These are phyloP conservation scores for Heliornis fulica DNA, from an alignment of 2,113 vertebrate genomes.

Conservation along the genomic window DNA sequence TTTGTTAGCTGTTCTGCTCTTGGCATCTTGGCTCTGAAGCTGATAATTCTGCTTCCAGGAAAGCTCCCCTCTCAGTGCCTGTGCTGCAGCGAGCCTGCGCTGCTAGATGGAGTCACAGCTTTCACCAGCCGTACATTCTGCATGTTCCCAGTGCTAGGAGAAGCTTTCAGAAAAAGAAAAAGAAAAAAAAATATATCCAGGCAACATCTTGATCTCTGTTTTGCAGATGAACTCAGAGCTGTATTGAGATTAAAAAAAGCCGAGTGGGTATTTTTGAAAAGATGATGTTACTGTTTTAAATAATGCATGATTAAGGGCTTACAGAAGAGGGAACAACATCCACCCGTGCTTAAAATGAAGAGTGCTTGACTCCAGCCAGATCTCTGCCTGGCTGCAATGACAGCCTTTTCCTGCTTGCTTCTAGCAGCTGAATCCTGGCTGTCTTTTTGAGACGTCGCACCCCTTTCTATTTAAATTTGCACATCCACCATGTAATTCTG, in stretches of 20 bases:
- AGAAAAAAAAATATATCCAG: not conserved
- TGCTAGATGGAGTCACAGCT: slow-evolving; percentile 17
- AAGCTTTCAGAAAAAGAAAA: not conserved
- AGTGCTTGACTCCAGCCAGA: slow-evolving; percentile 12
- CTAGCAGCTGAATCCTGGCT: not conserved
- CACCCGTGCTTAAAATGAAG: slow-evolving; percentile 2
- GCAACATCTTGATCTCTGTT: slow-evolving; percentile 28
- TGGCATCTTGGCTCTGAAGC: not conserved
- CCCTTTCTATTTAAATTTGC: slow-evolving; percentile 16
- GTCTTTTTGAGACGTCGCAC: not conserved
- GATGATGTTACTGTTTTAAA: not conserved
- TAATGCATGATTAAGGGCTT: not conserved
- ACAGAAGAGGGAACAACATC: not conserved
- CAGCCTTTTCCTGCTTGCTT: not conserved
- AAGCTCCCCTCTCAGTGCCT: not conserved
- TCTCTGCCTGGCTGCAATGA: not conserved
- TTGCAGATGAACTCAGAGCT: not conserved
- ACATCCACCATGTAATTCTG: not conserved
- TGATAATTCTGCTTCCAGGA: not conserved
- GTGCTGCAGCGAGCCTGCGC: not conserved
- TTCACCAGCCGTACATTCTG: not conserved
- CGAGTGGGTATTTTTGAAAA: slow-evolving; percentile 23
- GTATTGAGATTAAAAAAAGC: not conserved
- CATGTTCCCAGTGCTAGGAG: not conserved
- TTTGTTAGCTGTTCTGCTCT: not conserved